A percentile compares a stretch with the other conserved stretches of the same genome.
Conservation (phyloP, 53 echinoderm and acorn worm genomes). For the Paracentrotus lividus region DNA sequence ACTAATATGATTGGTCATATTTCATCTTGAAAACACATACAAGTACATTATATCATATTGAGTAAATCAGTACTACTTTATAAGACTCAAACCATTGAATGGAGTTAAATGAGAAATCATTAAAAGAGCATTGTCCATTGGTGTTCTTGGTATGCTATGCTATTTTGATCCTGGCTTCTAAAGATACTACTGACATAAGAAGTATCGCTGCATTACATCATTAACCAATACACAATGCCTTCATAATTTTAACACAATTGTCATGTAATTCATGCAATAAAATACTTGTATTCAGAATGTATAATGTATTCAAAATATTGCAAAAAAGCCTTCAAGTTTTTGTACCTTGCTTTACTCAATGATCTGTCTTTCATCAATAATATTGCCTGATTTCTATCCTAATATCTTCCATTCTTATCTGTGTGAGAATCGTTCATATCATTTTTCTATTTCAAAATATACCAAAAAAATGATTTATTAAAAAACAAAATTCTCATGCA, state of each 20-base stretch:
- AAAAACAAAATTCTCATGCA: neutral
- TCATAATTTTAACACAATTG: neutral
- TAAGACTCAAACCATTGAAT: neutral
- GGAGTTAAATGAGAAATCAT: neutral
- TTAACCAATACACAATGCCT: neutral
- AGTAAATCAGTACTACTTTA: neutral
- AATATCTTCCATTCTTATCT: constrained; percentile 25
- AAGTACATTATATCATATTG: neutral
- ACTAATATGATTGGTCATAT: neutral
- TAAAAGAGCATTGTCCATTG: neutral
- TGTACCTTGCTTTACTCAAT: neutral
- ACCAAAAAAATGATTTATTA: neutral
- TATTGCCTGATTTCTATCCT: neutral
- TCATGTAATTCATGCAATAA: neutral
- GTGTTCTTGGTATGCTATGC: neutral
- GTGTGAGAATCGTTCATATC: too few species aligned
- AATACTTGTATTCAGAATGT: neutral
- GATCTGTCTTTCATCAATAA: constrained; percentile 41
- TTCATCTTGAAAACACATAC: neutral
- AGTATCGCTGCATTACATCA: neutral
- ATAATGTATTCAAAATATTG: neutral
- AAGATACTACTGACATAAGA: neutral
- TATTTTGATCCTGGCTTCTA: neutral
- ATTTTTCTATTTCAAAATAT: neutral
- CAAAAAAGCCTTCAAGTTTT: neutral